Evolutionary conservation across 2,888 invertebrate genomes (phyloP).

Genomic region (Euproctis similis): DNA sequence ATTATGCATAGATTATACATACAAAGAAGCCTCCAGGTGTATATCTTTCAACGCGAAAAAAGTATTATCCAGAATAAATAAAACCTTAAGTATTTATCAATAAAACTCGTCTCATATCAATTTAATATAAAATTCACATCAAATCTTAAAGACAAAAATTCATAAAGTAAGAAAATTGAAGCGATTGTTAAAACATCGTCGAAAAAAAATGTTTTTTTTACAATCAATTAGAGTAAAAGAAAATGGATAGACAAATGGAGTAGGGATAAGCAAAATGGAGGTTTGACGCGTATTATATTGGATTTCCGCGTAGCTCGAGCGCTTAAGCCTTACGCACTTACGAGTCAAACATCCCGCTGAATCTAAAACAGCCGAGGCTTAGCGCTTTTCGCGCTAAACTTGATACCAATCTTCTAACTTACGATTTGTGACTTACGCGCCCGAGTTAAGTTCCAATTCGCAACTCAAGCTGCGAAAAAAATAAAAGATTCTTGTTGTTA

Average conservation of each 20-base stretch:
- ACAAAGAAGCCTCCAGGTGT: too few species aligned
- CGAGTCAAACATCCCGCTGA: slow-evolving; percentile 62
- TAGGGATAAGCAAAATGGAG: slow-evolving; percentile 56
- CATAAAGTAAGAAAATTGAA: too few species aligned
- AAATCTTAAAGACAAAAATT: too few species aligned
- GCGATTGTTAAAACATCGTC: too few species aligned
- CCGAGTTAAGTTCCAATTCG: slow-evolving; percentile 69
- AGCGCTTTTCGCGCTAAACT: slow-evolving; percentile 59
- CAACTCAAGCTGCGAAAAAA: slow-evolving; percentile 35
- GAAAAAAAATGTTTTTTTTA: too few species aligned
- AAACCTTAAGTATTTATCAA: too few species aligned
- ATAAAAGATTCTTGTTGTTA: too few species aligned
- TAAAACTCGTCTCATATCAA: too few species aligned
- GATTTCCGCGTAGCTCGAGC: slow-evolving; percentile 43
- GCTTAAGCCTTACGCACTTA: slow-evolving; percentile 59
- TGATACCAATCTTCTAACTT: slow-evolving; percentile 64
- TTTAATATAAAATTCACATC: too few species aligned
- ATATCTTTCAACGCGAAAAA: too few species aligned
- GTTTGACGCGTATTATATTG: slow-evolving; percentile 61
- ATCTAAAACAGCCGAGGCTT: slow-evolving; percentile 60
- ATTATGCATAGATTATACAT: too few species aligned
- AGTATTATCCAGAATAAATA: too few species aligned
- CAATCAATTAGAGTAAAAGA: slow-evolving; percentile 19
- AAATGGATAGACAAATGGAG: slow-evolving; percentile 34
- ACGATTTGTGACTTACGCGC: slow-evolving; percentile 64